phyloP scores from a whole-genome alignment of 2,888 invertebrate genomes.

The Polydrusus cervinus region DNA sequence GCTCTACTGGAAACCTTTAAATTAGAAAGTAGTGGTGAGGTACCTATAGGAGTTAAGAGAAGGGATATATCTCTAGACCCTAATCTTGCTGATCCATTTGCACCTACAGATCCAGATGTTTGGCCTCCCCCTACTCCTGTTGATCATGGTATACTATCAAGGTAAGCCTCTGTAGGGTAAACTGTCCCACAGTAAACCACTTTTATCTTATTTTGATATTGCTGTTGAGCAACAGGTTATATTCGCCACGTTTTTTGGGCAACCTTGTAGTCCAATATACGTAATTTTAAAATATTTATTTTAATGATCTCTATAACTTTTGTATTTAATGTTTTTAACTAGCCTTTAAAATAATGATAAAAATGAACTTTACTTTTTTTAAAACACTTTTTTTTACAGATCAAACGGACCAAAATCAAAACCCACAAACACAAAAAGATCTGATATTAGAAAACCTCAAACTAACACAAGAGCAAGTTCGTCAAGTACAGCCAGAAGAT shows the following conservation, averaged over 20 bases:
- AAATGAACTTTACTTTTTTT: no score
- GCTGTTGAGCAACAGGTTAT: no score
- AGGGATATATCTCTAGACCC: conserved; percentile 80
- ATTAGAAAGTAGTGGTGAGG: conserved; percentile 76
- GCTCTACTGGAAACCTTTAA: conserved; percentile 85
- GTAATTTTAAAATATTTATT: no score
- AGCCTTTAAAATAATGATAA: no score
- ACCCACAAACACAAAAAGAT: conserved; percentile 61
- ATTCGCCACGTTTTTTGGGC: no score
- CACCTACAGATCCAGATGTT: conserved; percentile 84
- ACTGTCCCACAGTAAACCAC: no score
- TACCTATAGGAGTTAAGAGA: conserved; percentile 72
- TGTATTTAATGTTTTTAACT: no score
- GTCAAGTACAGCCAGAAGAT: conserved; percentile 62
- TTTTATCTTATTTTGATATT: no score
- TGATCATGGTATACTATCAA: conserved; percentile 79
- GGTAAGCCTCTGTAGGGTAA: conserved; percentile 34
- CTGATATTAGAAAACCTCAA: conserved; percentile 67
- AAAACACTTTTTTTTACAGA: conserved; percentile 8
- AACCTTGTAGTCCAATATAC: no score
- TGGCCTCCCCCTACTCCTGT: conserved; percentile 91
- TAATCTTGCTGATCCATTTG: conserved; percentile 73
- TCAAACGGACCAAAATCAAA: conserved; percentile 61
- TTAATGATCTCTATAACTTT: no score
- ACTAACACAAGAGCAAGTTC: conserved; percentile 68